Evolutionary conservation across 2,888 invertebrate genomes (phyloP), one percentile per base, ranked within the genome.

Genomic region (Ophion ellenae): DNA sequence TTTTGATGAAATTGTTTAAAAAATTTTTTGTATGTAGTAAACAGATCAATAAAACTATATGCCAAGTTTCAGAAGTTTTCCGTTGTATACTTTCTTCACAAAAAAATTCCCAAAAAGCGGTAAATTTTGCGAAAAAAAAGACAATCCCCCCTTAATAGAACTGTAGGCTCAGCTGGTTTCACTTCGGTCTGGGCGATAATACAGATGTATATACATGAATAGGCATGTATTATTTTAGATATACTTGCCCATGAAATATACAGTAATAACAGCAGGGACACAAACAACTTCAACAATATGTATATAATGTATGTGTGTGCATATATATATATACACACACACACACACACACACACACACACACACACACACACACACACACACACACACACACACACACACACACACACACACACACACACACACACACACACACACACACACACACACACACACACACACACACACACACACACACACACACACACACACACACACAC

Each of bases 101-200:
- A n/a, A n/a, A n/a, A n/a, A n/a, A n/a, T n/a, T n/a, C n/a, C n/a
- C n/a, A n/a, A n/a, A n/a, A n/a, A n/a, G n/a, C n/a, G n/a, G n/a
- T n/a, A n/a, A n/a, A n/a, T n/a, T n/a, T n/a, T n/a, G n/a, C n/a
- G n/a, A n/a, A n/a, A n/a, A n/a, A n/a, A n/a, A n/a, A n/a, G n/a
- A n/a, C n/a, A n/a, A n/a, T n/a, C n/a, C n/a, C n/a, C n/a, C n/a
- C n/a, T n/a, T n/a, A n/a, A n/a, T n/a, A 45, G 32, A 59, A 70
- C 36, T 63, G 47, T 36, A 64, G 20, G n/a, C 63, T 70, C 74
- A 69, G 63, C 63, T 70, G 63, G 59, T 32, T 70, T 75, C 45
- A 82, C 59, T 57, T 28, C 71, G 74, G 70, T 81, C 63, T 53
- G 36, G n/a, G 61, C 69, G 63, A 74, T 82, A 70, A 79, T 82